phyloP scores from a whole-genome alignment of 2,113 vertebrate species.

The Eonycteris spelaea region DNA sequence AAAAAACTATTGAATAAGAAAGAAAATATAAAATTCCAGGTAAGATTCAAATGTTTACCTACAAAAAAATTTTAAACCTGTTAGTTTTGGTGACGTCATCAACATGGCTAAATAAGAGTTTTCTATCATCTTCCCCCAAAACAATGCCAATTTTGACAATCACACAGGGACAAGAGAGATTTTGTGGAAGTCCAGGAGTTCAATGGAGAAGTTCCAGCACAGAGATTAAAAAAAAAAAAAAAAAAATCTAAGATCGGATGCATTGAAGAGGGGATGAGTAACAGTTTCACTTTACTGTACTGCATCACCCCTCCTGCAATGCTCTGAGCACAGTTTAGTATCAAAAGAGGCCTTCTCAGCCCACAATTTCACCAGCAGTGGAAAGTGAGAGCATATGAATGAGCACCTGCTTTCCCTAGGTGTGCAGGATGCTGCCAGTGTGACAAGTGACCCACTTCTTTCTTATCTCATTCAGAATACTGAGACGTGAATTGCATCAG shows the following conservation, averaged over 20 bases:
- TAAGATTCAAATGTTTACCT: not conserved
- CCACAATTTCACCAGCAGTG: not conserved
- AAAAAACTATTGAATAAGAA: not conserved
- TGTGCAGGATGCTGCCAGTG: not conserved
- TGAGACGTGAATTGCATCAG: not conserved
- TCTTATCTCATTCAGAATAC: not conserved
- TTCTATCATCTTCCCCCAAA: not conserved
- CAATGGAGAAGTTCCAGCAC: no score
- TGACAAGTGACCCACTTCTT: not conserved
- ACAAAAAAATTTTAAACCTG: not conserved
- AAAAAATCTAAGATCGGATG: no score
- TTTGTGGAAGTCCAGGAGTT: no score
- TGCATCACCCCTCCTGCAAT: no score
- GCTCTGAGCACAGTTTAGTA: no score
- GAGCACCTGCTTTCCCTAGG: not conserved
- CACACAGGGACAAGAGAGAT: no score
- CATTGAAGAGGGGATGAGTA: no score
- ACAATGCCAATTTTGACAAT: no score
- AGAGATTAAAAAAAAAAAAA: no score
- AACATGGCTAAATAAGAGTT: not conserved
- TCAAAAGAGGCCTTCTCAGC: not conserved
- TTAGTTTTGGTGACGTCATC: not conserved
- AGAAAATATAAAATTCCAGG: not conserved
- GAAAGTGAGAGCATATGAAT: not conserved
- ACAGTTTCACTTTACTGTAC: no score